Evolutionary conservation across 1,140 invertebrate genomes (phyloP), one percentile per base, ranked within the genome.

Genomic region (Sarcophaga peregrina): DNA sequence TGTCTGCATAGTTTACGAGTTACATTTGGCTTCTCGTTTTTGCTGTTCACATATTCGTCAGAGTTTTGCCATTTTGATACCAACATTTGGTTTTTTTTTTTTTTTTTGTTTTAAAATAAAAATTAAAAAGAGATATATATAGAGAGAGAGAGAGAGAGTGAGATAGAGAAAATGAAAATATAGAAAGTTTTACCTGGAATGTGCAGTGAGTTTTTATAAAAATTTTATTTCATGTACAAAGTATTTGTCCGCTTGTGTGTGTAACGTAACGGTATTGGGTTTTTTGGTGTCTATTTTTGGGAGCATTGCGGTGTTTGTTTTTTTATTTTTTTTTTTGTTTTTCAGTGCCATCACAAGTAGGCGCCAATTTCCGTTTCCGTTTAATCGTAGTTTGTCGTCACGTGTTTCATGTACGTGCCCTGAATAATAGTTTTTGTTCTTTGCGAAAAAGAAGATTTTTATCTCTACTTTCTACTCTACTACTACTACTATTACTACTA

Each of bases 381-480:
- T 78, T 78, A 78, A 78, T 78, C 75, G 75, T 50, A 78, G 75
- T 78, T 78, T 78, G 75, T 78, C 75, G 48, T 78, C 75, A 78
- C 75, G 48, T 78, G 47, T 78, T 78, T 50, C n/a, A 4, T 50
- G 8, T 20, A 52, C 75, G 75, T 78, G 75, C 50, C 75, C 15
- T n/a, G 75, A 47, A 78, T 78, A n/a, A n/a, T 62, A 8, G 17
- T 58, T 13, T 20, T 9, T 68, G 8, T n/a, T 68, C 17, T 20
- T 68, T 20, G n/a, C 20, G 17, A 20, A 0, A 7, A 9, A 20
- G 20, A 68, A 20, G 62, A 17, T 68, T 17, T 68, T 68, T 68
- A 37, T 37, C 25, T 37, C 25, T 37, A 37, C 25, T 37, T 37
- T 37, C 25, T 37, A 37, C 25, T 37, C 25, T 37, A 37, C 25